These are phyloP conservation scores for Myxocyprinus asiaticus DNA, from an alignment of 2,113 vertebrate species.

Conservation along the genomic window DNA sequence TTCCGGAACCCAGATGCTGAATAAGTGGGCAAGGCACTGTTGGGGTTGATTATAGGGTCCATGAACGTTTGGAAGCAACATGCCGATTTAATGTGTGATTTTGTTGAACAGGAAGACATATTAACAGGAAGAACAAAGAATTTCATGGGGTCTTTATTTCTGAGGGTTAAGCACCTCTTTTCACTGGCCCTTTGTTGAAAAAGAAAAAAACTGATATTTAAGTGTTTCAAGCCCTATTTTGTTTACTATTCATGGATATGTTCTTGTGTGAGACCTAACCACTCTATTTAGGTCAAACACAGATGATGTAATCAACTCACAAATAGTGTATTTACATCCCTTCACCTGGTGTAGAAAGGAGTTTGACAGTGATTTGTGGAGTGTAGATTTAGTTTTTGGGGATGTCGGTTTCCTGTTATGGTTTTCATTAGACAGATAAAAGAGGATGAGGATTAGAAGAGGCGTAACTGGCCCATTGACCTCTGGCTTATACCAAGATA, in stretches of 20 bases:
- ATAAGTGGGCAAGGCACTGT: too few species aligned
- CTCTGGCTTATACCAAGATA: not conserved
- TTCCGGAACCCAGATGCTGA: too few species aligned
- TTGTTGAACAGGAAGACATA: too few species aligned
- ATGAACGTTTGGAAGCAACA: too few species aligned
- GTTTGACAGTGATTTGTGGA: not conserved
- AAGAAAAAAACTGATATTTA: too few species aligned
- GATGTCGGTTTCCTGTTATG: not conserved
- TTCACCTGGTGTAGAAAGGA: slow-evolving; percentile 38
- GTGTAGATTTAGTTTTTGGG: not conserved
- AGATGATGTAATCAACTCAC: slow-evolving; percentile 4
- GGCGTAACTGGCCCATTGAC: not conserved
- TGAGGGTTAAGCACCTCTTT: too few species aligned
- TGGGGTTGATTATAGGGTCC: too few species aligned
- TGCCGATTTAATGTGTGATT: too few species aligned
- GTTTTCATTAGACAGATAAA: not conserved
- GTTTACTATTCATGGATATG: not conserved
- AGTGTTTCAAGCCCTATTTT: too few species aligned
- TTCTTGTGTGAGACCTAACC: not conserved
- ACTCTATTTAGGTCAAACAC: not conserved
- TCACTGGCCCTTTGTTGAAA: too few species aligned
- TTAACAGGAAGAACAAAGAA: too few species aligned
- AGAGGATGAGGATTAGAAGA: not conserved
- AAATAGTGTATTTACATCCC: slow-evolving; percentile 49
- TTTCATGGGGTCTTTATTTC: too few species aligned